Conservation (phyloP, 2,113 vertebrate species). For the Entelurus aequoreus region DNA sequence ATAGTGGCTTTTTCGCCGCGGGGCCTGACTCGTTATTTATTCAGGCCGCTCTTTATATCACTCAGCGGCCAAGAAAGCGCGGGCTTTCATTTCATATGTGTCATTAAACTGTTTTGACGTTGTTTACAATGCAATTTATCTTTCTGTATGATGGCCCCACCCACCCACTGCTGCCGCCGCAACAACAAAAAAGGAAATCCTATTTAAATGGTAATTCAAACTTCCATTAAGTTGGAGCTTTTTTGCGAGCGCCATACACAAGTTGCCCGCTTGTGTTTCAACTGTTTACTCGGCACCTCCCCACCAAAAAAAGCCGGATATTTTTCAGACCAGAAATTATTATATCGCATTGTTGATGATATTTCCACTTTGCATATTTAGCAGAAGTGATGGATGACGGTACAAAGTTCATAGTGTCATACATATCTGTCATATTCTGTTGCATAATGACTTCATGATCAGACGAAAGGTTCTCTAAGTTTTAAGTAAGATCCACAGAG, state of each 20-base stretch:
- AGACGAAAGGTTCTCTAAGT: slow-evolving; percentile 22
- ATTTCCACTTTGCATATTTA: slow-evolving; percentile 39
- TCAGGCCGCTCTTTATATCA: slow-evolving; percentile 58
- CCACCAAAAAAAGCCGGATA: slow-evolving; percentile 53
- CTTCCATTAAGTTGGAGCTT: slow-evolving; percentile 65
- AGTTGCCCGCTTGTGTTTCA: slow-evolving; percentile 55
- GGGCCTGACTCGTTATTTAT: slow-evolving; percentile 54
- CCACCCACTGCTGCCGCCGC: slow-evolving; percentile 18
- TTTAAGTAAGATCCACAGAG: slow-evolving; percentile 26
- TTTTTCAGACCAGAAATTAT: slow-evolving; percentile 50
- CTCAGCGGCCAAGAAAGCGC: slow-evolving; percentile 54
- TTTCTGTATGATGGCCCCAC: slow-evolving; percentile 56
- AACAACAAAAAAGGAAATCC: slow-evolving; percentile 59
- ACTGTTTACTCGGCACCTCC: slow-evolving; percentile 43
- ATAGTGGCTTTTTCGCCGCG: slow-evolving; percentile 34
- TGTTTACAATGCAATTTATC: slow-evolving; percentile 75
- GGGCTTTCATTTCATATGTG: slow-evolving; percentile 68
- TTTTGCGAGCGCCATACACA: slow-evolving; percentile 59
- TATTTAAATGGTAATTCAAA: slow-evolving; percentile 77
- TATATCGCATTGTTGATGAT: slow-evolving; percentile 42
- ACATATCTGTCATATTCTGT: slow-evolving; percentile 10
- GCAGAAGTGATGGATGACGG: slow-evolving; percentile 36
- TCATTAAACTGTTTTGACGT: slow-evolving; percentile 74
- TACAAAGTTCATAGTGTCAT: slow-evolving; percentile 22
- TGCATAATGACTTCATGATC: slow-evolving; percentile 40